phyloP scores from a whole-genome alignment of 2,113 vertebrate species.

The Campylomormyrus tamandua region DNA sequence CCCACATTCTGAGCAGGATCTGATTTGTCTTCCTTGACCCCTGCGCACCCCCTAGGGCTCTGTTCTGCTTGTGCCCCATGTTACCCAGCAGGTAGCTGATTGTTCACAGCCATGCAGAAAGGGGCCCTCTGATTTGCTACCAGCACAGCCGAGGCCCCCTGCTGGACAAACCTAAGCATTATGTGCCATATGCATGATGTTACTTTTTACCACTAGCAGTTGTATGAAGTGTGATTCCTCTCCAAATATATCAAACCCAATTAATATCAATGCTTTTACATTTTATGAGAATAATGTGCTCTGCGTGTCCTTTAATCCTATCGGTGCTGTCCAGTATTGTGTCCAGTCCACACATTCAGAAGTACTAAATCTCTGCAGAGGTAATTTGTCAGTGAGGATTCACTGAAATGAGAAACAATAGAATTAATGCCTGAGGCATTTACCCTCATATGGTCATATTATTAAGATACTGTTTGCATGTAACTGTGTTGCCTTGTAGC shows the following conservation, averaged over 20 bases:
- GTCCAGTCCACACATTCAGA: not conserved
- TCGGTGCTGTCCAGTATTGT: not conserved
- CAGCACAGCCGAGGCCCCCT: not conserved
- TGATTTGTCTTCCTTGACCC: not conserved
- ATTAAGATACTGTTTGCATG: not conserved
- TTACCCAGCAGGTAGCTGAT: conserved; percentile 20
- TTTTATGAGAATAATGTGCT: not conserved
- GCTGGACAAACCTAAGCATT: not conserved
- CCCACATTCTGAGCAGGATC: not conserved
- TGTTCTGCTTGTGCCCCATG: not conserved
- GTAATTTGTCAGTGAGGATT: not conserved
- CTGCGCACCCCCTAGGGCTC: not conserved
- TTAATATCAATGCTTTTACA: not conserved
- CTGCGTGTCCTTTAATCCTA: not conserved
- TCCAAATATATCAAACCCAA: not conserved
- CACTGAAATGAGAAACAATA: not conserved
- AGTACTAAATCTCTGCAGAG: not conserved
- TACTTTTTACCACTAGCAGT: not conserved
- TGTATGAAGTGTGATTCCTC: not conserved
- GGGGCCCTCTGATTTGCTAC: too few species aligned
- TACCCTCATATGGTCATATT: not conserved
- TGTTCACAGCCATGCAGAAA: not conserved
- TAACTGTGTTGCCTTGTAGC: not conserved
- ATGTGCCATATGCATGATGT: not conserved
- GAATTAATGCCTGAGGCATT: not conserved